Base-by-base conservation (phyloP, 2,113 vertebrate species). In the Mastomys natalensis region DNA sequence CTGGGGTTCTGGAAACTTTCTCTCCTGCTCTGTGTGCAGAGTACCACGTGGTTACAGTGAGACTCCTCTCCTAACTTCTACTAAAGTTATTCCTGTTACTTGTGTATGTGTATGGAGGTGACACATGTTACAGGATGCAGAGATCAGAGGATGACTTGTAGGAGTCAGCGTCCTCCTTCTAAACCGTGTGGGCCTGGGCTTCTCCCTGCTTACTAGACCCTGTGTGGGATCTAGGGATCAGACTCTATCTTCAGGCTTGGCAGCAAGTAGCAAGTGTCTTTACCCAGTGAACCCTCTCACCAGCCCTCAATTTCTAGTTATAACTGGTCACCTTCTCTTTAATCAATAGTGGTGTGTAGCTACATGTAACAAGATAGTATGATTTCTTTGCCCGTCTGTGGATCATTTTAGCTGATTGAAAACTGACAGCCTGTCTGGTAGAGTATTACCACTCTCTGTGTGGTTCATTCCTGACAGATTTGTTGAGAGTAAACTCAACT, bases 31-130 rank as follows among this genome's bases (percentile, higher is more conserved):
- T 31, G 5, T 0, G 11, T 3, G 1, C 8, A 7, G 13, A 76
- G 37, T 86, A 10, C 21, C 0, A 0, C 0, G 53, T 34, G 43
- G 7, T 45, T 70, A 0, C 0, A 29, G 3, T 68, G 5, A 21
- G 24, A 12, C 11, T 12, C 4, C 31, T 34, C 17, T 68, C 21
- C 66, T 26, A 0, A 21, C 3, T 43, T 48, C 7, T 64, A 55
- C 7, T 48, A 21, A 48, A 11, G 9, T 37, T 37, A 34, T 48
- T 68, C 48, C 26, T 21, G n/a, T 45, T 19, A 10, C 1, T 86
- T 85, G 26, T 45, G 40, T 22, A 5, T 45, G 26, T 24, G n/a
- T 17, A 4, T 19, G 81, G 26, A 58, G 26, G 45, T 60, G 26
- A 64, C 29, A 2, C 4, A 5, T 31, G 40, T 8, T 19, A 1